Evolutionary conservation across 2,888 invertebrate genomes (phyloP), one percentile per base, ranked within the genome.

Genomic region (Thalpophila matura): DNA sequence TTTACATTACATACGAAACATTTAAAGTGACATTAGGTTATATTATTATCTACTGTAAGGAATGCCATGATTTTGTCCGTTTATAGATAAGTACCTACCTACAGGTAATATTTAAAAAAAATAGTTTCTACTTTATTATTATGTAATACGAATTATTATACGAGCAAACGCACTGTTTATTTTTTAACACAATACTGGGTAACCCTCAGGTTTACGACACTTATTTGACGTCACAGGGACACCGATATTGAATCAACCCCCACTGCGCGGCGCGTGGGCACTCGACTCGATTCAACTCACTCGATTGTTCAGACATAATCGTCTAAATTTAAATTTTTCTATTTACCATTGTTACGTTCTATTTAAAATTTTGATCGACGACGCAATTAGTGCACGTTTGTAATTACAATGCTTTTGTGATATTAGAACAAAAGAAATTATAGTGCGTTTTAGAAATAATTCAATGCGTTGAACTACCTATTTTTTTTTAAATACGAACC

Each of bases 271-370:
- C 91, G 90, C 90, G 89, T 92, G 91, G 83, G 87, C 90, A 89
- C 90, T 89, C 87, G 78, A 82, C 77, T 83, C 74, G 71, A 64
- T 22, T 66, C 67, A 67, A 66, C 67, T 54, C 67, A 61, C 72
- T 88, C 89, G 84, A 89, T 90, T 91, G 90, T 92, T 87, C 89
- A 78, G 79, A 83, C 82, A 88, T 87, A 90, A 91, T 90, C 85
- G 81, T 82, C 86, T 84, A 81, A 89, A 88, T 90, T 89, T 82
- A 82, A 86, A 85, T 86, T 87, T 86, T 87, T 79, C 82, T 88
- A 86, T 85, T 83, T 77, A 61, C 86, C 71, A 86, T 89, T 90
- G 87, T 88, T 80, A 70, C 77, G 63, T 75, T 76, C 77, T 79
- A 82, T 70, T 85, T 82, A 80, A 81, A 84, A 81, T 49, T 72